A percentile compares a stretch with the other conserved stretches of the same genome.
Conservation (phyloP, 2,888 invertebrate genomes). For the Laothoe populi region DNA sequence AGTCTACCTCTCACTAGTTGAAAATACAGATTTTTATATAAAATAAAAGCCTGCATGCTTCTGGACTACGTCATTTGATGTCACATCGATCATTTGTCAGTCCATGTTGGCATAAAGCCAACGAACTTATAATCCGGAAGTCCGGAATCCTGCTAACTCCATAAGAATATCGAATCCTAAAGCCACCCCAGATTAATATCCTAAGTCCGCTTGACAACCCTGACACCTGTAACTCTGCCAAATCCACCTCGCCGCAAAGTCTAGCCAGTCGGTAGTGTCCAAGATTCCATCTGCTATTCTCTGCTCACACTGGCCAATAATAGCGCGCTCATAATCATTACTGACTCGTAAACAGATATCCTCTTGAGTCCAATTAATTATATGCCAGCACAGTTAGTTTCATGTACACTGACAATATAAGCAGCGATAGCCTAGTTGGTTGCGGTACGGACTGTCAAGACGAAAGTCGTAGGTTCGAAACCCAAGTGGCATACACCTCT, state of each 20-base stretch:
- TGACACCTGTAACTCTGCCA: constrained; percentile 17
- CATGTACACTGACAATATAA: constrained; percentile 10
- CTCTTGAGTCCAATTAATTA: constrained; percentile 59
- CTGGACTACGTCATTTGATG: too few species aligned
- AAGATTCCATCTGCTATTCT: constrained; percentile 1
- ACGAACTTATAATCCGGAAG: too few species aligned
- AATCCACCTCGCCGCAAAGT: constrained; percentile 16
- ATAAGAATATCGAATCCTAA: neutral
- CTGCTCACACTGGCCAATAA: constrained; percentile 29
- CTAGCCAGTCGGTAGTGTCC: neutral
- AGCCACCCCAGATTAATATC: neutral
- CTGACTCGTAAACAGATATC: constrained; percentile 58
- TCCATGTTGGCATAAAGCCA: too few species aligned
- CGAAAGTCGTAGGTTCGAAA: too few species aligned
- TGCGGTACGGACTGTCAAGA: too few species aligned
- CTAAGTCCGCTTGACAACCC: constrained; percentile 10
- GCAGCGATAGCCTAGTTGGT: too few species aligned
- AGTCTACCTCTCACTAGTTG: too few species aligned
- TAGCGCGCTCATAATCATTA: constrained; percentile 48
- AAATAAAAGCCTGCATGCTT: too few species aligned
- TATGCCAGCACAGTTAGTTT: constrained; percentile 41
- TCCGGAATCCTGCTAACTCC: neutral
- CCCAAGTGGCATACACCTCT: too few species aligned
- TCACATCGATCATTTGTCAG: too few species aligned
- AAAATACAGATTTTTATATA: too few species aligned